Base-by-base conservation (phyloP, 2,113 vertebrate genomes). In the Brachionichthys hirsutus region DNA sequence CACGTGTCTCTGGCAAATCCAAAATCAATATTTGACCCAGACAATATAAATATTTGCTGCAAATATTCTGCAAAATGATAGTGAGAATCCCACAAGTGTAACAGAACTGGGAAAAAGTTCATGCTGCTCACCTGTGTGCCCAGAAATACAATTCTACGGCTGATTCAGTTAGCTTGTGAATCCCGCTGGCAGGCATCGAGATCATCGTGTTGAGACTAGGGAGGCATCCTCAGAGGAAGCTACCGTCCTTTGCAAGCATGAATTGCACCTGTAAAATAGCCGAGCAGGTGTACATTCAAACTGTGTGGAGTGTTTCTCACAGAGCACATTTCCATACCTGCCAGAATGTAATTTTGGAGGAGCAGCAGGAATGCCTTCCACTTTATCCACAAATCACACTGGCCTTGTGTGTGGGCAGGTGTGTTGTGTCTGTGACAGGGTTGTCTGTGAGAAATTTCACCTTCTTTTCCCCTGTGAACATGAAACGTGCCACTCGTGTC, bases 251-350 rank as follows among this genome's bases (percentile, higher is more conserved):
- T 48, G 40, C 66, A 50, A 34, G 55, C 36, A 40, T 62, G 54
- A 79, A 63, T 24, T 30, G 58, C 67, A 71, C 68, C 70, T 66
- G 75, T 72, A 75, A 77, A 82, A 75, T 61, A 78, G 72, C 61
- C 65, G 77, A 77, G 78, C 75, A 82, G 87, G 82, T 75, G 71
- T 48, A 82, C 52, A 74, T 73, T 81, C 73, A 82, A 65, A 67
- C 59, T 41, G 76, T 60, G 73, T 41, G 63, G 63, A 63, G 73
- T 53, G 57, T 53, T 30, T 58, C 78, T 80, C 49, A 17, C 69
- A 47, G 76, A 77, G 67, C 41, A 74, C 18, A 54, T 70, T 73
- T 77, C 71, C 67, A 74, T 84, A 85, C 79, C 71, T 70, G 82
- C 69, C 73, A 77, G 73, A 84, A 72, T 62, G 71, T 76, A 59